phyloP scores from a whole-genome alignment of 2,113 vertebrate species.

The Seriola rivoliana region DNA sequence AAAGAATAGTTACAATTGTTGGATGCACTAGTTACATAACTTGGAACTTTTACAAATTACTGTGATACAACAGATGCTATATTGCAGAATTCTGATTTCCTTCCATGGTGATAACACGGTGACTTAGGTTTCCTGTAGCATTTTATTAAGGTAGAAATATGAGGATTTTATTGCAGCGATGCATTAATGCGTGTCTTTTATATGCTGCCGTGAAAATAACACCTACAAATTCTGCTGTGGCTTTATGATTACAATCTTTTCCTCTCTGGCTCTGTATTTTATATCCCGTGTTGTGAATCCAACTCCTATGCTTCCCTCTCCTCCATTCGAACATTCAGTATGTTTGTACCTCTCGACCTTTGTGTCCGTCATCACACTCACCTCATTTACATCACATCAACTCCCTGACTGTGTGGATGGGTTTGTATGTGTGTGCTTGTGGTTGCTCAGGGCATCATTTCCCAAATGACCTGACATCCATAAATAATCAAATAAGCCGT shows the following conservation, averaged over 20 bases:
- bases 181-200: conserved; percentile 43
- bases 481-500: conserved; percentile 21
- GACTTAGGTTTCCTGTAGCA: background rate
- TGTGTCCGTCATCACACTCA: conserved; percentile 18
- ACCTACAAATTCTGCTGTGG: conserved; percentile 28
- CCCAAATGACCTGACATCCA: conserved; percentile 30
- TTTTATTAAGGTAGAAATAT: conserved; percentile 8
- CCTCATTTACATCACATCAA: conserved; percentile 14
- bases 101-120: background rate
- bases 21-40: conserved; percentile 8
- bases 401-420: background rate
- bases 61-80: background rate
- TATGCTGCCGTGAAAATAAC: conserved; percentile 38
- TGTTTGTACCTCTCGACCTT: conserved; percentile 10
- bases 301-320: background rate
- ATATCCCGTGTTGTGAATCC: conserved; percentile 15
- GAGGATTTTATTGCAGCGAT: conserved; percentile 21
- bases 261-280: conserved; percentile 16
- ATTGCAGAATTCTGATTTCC: background rate
- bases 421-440: conserved; percentile 9
- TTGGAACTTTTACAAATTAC: background rate
- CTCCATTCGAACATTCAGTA: conserved; percentile 1
- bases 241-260: conserved; percentile 12
- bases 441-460: conserved; percentile 16
- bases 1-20: background rate